Evolutionary conservation across 2,888 invertebrate genomes (phyloP), one percentile per base, ranked within the genome.

Genomic region (Clitarchus hookeri): DNA sequence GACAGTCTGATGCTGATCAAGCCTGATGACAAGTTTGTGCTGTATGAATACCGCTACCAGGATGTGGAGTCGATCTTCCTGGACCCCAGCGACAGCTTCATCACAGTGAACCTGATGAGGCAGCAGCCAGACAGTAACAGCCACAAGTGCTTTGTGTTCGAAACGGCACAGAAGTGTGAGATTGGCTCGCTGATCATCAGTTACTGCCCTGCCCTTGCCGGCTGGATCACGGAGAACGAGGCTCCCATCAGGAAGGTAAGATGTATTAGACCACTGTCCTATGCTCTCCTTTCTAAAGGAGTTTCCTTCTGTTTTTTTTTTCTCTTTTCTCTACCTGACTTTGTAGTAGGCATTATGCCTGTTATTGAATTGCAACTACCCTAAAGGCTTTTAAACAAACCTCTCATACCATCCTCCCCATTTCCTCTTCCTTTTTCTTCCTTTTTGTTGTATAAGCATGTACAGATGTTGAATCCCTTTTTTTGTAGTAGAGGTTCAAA

Each of bases 181-280:
- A 97, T 98, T 84, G 98, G 98, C 0, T 97, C 97, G 90, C 92
- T 98, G 83, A 97, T 98, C 90, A 97, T 98, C 12, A 97, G 97
- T 78, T 98, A 98, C 91, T 97, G 96, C 89, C 97, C 98, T 0
- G 93, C 95, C 13, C 93, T 98, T 84, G 97, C 97, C 0, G 95
- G 95, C 87, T 97, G 97, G 93, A 94, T 97, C 86, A 95, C 88
- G 23, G 97, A 97, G 90, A 96, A 93, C 89, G 95, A 95, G 90
- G 93, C 94, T 23, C 94, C 94, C 0, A 92, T 93, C 65, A 94
- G 94, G 89, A 93, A 93, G 89, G 91, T 93, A 23, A 48, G 6
- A 48, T 36, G 36, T 36, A 4, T 36, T 36, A 36, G 36, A 36
- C 36, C 36, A 36, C 36, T 36, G 36, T 36, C 36, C 36, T 36